Percentiles rank a stretch among this genome's conserved stretches.
Evolutionary conservation across 2,888 invertebrate species (phyloP).

Genomic region (Tenthredo distinguenda): DNA sequence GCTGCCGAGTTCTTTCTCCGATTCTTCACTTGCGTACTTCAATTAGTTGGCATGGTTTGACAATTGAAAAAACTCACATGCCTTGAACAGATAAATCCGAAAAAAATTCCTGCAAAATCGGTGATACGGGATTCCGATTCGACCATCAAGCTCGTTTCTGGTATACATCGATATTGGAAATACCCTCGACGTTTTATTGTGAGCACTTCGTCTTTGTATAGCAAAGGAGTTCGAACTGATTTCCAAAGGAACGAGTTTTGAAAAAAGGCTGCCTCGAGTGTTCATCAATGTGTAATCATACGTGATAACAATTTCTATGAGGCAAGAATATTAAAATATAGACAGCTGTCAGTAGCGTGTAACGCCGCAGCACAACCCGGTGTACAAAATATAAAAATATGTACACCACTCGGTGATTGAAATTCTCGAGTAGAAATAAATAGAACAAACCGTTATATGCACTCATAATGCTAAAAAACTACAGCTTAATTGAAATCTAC

Average conservation of each 20-base stretch:
- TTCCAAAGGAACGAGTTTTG: slow-evolving; percentile 7
- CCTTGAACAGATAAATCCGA: not conserved
- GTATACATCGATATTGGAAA: not conserved
- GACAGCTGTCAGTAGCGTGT: slow-evolving; percentile 16
- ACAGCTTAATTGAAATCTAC: not conserved
- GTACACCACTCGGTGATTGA: not conserved
- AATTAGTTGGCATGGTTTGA: not conserved
- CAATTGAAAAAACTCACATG: not conserved
- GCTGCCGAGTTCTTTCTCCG: not conserved
- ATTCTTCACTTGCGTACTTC: not conserved
- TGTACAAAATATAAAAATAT: not conserved
- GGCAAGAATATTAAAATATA: slow-evolving; percentile 17
- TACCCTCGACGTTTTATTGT: not conserved
- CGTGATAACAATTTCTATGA: slow-evolving; percentile 30
- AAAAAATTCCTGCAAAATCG: not conserved
- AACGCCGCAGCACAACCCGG: not conserved
- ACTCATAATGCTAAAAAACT: not conserved
- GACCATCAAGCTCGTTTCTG: not conserved
- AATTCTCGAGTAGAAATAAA: not conserved
- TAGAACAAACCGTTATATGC: not conserved
- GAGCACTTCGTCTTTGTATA: not conserved
- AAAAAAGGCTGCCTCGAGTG: not conserved
- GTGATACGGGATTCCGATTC: not conserved
- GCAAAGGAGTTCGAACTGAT: slow-evolving; percentile 8
- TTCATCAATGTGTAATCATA: slow-evolving; percentile 19